phyloP scores from a whole-genome alignment of 2,113 vertebrate genomes.

The Pelmatolapia mariae region DNA sequence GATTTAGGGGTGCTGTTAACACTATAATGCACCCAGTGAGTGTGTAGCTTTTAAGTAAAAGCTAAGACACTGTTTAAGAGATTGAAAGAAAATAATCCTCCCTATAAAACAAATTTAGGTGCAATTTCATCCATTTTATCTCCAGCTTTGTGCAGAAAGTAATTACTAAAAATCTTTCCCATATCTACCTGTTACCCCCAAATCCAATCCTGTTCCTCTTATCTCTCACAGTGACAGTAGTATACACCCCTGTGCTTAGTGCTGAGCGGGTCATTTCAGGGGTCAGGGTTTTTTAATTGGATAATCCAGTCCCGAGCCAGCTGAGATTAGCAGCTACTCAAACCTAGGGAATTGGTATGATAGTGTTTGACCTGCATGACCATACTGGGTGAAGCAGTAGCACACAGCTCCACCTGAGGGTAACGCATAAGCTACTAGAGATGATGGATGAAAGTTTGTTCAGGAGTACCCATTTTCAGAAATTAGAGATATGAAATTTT shows the following conservation, averaged over 20 bases:
- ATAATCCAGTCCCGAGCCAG: constrained; percentile 49
- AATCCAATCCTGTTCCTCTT: not conserved
- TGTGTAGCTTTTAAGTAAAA: not conserved
- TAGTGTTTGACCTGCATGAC: constrained; percentile 44
- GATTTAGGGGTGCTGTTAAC: not conserved
- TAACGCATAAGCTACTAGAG: not conserved
- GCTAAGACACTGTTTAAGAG: not conserved
- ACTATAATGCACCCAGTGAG: not conserved
- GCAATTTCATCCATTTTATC: not conserved
- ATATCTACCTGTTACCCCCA: constrained; percentile 3
- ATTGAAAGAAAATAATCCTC: not conserved
- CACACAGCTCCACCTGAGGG: not conserved
- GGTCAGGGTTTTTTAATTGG: constrained; percentile 51
- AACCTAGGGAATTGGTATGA: constrained; percentile 36
- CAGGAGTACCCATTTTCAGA: not conserved
- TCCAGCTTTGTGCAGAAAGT: not conserved
- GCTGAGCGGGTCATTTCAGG: constrained; percentile 23
- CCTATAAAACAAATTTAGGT: not conserved
- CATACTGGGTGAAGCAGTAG: constrained; percentile 6
- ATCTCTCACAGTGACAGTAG: not conserved
- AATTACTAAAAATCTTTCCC: not conserved
- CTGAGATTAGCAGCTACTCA: constrained; percentile 39
- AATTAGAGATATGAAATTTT: not conserved
- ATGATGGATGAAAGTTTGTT: not conserved
- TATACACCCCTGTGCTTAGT: not conserved